Percentiles rank a stretch among this genome's conserved stretches.
Evolutionary conservation across 2,113 vertebrate species (phyloP).

Genomic region (Laterallus jamaicensis): DNA sequence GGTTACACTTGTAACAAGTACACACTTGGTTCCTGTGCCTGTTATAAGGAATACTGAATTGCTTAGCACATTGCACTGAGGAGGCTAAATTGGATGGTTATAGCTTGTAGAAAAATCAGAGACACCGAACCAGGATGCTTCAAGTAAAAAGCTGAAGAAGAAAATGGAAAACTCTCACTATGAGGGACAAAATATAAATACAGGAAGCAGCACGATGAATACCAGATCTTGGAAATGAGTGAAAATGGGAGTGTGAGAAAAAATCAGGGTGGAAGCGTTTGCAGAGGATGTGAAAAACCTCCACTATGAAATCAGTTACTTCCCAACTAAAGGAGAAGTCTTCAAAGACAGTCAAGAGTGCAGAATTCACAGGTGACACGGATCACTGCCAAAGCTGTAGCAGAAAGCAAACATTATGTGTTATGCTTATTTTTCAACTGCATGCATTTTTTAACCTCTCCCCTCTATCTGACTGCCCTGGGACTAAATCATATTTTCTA

Average conservation of each 20-base stretch:
- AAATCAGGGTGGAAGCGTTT: background rate
- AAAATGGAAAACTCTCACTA: background rate
- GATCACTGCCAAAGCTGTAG: background rate
- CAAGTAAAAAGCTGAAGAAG: background rate
- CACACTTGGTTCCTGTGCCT: background rate
- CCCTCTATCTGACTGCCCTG: background rate
- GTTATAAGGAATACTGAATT: background rate
- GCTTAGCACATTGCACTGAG: background rate
- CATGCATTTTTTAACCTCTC: background rate
- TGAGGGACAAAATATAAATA: background rate
- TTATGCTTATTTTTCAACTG: background rate
- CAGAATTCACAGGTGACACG: background rate
- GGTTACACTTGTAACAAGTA: background rate
- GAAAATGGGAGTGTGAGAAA: background rate
- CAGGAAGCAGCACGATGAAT: background rate
- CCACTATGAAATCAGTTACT: slow-evolving; percentile 8
- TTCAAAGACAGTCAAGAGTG: background rate
- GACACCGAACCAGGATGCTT: accelerated
- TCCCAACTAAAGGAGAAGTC: background rate
- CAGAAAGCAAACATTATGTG: background rate
- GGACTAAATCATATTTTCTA: background rate
- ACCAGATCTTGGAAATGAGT: background rate
- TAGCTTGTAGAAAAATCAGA: background rate
- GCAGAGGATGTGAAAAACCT: background rate
- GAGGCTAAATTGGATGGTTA: background rate